These are phyloP conservation scores for Tuta absoluta DNA, from an alignment of 2,888 invertebrate species.

Conservation along the genomic window DNA sequence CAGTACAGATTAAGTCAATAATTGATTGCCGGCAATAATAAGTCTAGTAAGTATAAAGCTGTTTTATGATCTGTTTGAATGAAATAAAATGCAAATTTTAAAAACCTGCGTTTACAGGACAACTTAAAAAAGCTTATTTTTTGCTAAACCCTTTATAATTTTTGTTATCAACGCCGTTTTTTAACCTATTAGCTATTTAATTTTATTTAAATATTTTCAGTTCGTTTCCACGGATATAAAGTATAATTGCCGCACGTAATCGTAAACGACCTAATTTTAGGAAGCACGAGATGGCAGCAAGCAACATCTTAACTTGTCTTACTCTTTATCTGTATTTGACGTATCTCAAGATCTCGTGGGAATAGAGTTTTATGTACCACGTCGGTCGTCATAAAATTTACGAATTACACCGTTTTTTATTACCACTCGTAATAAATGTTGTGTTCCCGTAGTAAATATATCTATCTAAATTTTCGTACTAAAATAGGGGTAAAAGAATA, in stretches of 20 bases:
- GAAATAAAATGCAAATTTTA: background rate
- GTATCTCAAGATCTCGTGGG: constrained; percentile 24
- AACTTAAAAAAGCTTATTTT: too few species aligned
- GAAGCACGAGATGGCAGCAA: constrained; percentile 23
- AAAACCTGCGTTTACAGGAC: too few species aligned
- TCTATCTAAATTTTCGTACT: background rate
- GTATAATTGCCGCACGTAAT: constrained; percentile 24
- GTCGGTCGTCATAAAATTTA: constrained; percentile 16
- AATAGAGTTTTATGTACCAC: constrained; percentile 17
- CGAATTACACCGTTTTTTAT: constrained; percentile 14
- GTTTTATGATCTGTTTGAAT: background rate
- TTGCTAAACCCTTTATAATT: too few species aligned
- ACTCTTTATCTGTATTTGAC: background rate
- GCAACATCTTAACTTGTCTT: constrained; percentile 8
- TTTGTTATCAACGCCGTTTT: background rate
- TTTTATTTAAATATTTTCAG: background rate
- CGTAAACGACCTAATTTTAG: constrained; percentile 26
- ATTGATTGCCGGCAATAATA: constrained; percentile 15
- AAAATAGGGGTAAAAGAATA: too few species aligned
- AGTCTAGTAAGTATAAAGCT: constrained; percentile 5
- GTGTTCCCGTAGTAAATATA: background rate
- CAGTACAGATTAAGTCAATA: constrained; percentile 3
- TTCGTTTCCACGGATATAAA: constrained; percentile 22
- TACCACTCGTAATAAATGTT: constrained; percentile 13
- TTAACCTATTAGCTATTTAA: background rate